Conservation (phyloP, 2,888 invertebrate species). For the Vandiemenella viatica region DNA sequence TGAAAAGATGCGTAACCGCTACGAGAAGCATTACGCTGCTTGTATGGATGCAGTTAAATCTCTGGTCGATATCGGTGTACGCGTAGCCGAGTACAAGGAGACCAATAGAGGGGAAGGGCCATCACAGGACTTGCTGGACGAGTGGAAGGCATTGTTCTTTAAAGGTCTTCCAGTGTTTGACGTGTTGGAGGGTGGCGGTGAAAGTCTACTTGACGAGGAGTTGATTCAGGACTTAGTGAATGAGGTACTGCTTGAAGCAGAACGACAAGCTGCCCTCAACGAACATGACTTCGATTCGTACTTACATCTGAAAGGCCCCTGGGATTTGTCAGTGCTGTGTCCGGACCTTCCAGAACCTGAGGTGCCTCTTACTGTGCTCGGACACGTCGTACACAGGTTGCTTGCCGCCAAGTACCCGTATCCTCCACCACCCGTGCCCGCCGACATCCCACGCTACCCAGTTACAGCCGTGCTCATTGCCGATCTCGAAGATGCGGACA, state of each 20-base stretch:
- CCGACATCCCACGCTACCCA: conserved; percentile 29
- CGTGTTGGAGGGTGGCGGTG: conserved; percentile 30
- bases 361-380: conserved; percentile 31
- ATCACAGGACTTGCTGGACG: conserved; percentile 32
- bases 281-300: conserved; percentile 41
- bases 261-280: conserved; percentile 38
- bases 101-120: conserved; percentile 31
- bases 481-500: neutral
- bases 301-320: conserved; percentile 35
- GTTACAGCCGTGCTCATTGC: conserved; percentile 28
- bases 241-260: conserved; percentile 33
- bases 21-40: conserved; percentile 30
- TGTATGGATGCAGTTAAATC: conserved; percentile 39
- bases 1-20: conserved; percentile 36
- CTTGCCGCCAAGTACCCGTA: conserved; percentile 35
- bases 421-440: conserved; percentile 27
- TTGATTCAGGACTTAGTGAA: conserved; percentile 28
- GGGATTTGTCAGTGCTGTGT: conserved; percentile 33
- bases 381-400: conserved; percentile 37
- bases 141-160: conserved; percentile 41
- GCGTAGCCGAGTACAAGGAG: conserved; percentile 34
- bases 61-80: conserved; percentile 38
- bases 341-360: conserved; percentile 24
- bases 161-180: conserved; percentile 40
- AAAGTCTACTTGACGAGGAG: conserved; percentile 28